Percentiles rank a stretch among this genome's conserved stretches.
These are phyloP conservation scores for Platygyra sinensis DNA, from an alignment of 64 coral and sea anemone genomes.

Conservation along the genomic window DNA sequence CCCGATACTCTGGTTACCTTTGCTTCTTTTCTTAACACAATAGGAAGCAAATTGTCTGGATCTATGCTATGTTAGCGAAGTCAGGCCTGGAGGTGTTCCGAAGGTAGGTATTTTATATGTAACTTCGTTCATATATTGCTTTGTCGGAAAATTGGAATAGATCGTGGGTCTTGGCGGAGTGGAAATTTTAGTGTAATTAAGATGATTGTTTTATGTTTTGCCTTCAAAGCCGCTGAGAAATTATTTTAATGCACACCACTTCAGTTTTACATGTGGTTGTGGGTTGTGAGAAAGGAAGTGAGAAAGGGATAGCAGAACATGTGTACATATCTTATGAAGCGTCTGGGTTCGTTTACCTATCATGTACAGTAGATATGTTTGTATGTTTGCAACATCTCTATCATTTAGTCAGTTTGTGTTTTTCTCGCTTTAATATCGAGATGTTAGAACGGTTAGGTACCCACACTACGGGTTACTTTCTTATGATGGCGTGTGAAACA, in stretches of 20 bases:
- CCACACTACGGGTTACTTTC: not conserved
- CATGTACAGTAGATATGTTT: not conserved
- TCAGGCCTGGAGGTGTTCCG: conserved; percentile 40
- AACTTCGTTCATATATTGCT: not conserved
- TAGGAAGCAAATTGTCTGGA: conserved; percentile 56
- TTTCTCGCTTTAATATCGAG: conserved; percentile 20
- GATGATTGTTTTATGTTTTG: conserved; percentile 1
- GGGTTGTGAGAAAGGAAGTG: too few species aligned
- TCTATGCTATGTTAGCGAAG: conserved; percentile 56
- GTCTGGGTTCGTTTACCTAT: not conserved
- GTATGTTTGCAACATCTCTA: not conserved
- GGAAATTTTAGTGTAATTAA: not conserved
- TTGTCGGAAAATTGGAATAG: not conserved
- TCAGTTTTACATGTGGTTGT: too few species aligned
- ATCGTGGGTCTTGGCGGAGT: not conserved
- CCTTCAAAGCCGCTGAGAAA: not conserved
- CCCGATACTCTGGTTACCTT: not conserved
- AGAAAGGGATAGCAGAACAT: not conserved
- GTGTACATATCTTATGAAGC: not conserved
- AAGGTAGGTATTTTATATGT: conserved; percentile 43
- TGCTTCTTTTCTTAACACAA: not conserved
- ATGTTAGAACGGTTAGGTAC: not conserved
- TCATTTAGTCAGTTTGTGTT: conserved; percentile 3
- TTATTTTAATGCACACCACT: too few species aligned
- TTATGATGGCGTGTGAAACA: not conserved